Evolutionary conservation across 2,113 vertebrate genomes (phyloP).

Genomic region (Emydocephalus ijimae): DNA sequence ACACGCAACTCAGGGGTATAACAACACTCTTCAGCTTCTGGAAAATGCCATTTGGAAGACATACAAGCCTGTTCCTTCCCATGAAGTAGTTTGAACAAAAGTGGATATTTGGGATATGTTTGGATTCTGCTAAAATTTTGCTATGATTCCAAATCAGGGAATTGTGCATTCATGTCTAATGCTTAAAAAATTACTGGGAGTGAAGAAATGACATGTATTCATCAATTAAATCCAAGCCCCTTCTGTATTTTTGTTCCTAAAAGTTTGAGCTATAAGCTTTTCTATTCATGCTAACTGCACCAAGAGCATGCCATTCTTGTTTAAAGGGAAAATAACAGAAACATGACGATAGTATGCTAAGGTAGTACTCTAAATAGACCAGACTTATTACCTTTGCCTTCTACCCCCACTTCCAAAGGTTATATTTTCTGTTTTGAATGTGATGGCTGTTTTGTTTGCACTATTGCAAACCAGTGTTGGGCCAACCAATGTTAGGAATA

Average conservation of each 20-base stretch:
- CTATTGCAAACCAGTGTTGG: not conserved
- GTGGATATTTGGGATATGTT: not conserved
- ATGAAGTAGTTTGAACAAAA: not conserved
- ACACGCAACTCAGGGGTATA: not conserved
- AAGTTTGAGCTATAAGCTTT: not conserved
- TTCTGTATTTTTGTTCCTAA: not conserved
- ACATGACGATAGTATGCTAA: not conserved
- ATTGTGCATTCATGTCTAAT: not conserved
- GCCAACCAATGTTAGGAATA: not conserved
- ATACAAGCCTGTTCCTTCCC: not conserved
- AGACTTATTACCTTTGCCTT: not conserved
- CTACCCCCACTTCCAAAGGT: not conserved
- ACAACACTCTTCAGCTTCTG: not conserved
- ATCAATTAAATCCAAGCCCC: not conserved
- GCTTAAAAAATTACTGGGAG: not conserved
- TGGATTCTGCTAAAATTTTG: not conserved
- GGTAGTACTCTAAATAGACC: not conserved
- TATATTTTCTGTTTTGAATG: not conserved
- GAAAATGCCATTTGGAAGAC: constrained; percentile 1
- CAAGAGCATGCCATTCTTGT: not conserved
- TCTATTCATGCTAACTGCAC: not conserved
- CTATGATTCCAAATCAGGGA: not conserved
- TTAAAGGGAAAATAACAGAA: too few relatives aligned
- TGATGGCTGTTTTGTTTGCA: not conserved
- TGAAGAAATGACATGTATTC: not conserved